These are phyloP conservation scores for Torymus tubicola DNA, from an alignment of 2,888 invertebrate genomes.

Conservation along the genomic window DNA sequence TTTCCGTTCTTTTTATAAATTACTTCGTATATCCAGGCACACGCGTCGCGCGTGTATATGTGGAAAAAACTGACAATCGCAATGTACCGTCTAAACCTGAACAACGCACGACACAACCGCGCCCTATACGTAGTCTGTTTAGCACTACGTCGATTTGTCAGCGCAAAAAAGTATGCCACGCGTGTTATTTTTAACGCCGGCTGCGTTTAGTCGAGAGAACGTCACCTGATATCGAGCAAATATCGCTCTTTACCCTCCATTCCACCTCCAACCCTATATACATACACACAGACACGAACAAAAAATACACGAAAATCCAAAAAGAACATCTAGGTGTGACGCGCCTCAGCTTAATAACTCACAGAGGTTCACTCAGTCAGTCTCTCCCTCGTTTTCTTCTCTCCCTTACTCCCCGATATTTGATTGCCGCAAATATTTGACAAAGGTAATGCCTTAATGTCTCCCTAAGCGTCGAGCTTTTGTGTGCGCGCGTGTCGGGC, in stretches of 20 bases:
- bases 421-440: conserved; percentile 29
- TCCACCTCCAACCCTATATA: too few species aligned
- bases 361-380: too few species aligned
- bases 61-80: too few species aligned
- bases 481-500: too few species aligned
- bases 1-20: too few species aligned
- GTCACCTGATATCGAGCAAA: conserved; percentile 5
- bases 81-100: too few species aligned
- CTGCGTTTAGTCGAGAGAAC: conserved; percentile 18
- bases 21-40: too few species aligned
- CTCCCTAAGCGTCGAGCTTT: too few species aligned
- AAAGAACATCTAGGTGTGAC: conserved; percentile 15
- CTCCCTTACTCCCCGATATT: background rate
- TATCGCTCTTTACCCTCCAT: background rate
- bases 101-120: too few species aligned
- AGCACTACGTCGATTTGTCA: background rate
- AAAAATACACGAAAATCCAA: conserved; percentile 11
- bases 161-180: background rate
- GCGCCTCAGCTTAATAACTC: background rate
- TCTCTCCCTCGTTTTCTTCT: too few species aligned
- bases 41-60: too few species aligned
- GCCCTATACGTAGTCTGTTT: too few species aligned
- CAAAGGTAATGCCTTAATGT: conserved; percentile 10
- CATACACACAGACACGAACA: background rate
- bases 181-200: conserved; percentile 1